Percentiles rank a stretch among this genome's conserved stretches.
Evolutionary conservation across 2,113 vertebrate species (phyloP).

Genomic region (Perognathus longimembris): DNA sequence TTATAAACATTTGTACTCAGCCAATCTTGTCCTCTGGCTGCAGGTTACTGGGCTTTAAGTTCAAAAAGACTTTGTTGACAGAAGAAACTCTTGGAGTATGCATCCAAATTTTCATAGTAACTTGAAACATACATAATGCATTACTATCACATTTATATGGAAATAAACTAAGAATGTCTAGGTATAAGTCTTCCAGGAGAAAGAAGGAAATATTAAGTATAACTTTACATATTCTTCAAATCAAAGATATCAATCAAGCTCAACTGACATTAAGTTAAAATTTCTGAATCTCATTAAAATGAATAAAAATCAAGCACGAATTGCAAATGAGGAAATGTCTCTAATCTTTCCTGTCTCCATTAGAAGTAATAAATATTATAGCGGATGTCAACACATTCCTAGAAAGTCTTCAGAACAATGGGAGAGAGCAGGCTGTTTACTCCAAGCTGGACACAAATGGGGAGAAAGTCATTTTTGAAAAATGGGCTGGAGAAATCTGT

Average conservation of each 20-base stretch:
- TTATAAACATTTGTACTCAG: conserved; percentile 45
- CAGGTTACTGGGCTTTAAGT: conserved; percentile 57
- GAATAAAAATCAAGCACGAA: conserved; percentile 23
- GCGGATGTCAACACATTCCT: conserved; percentile 52
- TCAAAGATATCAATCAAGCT: conserved; percentile 7
- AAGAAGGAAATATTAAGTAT: conserved; percentile 41
- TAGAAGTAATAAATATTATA: conserved; percentile 58
- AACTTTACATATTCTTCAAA: conserved; percentile 41
- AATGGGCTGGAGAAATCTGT: background rate
- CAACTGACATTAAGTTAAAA: background rate
- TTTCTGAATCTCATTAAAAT: conserved; percentile 49
- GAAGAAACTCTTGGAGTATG: conserved; percentile 54
- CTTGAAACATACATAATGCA: conserved; percentile 66
- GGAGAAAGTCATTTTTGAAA: background rate
- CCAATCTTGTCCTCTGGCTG: conserved; percentile 63
- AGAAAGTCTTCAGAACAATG: conserved; percentile 40
- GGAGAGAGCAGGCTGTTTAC: background rate
- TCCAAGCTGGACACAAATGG: background rate
- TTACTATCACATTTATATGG: conserved; percentile 20
- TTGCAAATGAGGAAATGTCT: conserved; percentile 40
- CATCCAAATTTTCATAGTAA: conserved; percentile 57
- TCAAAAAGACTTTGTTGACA: conserved; percentile 64
- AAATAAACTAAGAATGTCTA: conserved; percentile 54
- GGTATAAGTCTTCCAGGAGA: background rate
- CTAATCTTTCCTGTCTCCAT: conserved; percentile 46